Evolutionary conservation across 2,888 invertebrate species (phyloP).

Genomic region (Campaea margaritaria): DNA sequence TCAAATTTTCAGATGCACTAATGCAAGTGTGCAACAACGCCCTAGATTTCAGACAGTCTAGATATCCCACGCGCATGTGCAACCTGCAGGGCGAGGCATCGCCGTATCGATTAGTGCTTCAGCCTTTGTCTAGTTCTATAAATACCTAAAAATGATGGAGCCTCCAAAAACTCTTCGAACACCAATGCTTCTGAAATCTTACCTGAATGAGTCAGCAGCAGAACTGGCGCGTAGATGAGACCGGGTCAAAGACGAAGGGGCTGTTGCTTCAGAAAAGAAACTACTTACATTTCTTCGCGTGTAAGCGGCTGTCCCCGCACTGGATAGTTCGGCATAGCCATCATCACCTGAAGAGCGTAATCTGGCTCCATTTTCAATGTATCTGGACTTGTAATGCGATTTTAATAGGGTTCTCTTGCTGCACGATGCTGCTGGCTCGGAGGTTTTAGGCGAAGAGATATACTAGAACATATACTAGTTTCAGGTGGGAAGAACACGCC

Average conservation of each 20-base stretch:
- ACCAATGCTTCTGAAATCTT: background rate
- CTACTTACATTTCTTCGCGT: constrained; percentile 16
- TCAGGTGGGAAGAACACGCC: background rate
- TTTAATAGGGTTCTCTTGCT: background rate
- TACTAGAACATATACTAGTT: background rate
- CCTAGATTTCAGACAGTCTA: background rate
- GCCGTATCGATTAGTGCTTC: constrained; percentile 2
- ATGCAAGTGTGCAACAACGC: background rate
- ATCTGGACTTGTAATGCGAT: background rate
- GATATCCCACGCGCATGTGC: constrained; percentile 26
- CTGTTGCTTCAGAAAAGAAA: no score
- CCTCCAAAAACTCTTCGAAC: background rate
- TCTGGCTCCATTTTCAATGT: background rate
- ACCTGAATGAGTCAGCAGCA: no score
- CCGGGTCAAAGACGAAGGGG: background rate
- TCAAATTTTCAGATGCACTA: background rate
- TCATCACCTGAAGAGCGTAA: background rate
- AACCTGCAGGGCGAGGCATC: constrained; percentile 9
- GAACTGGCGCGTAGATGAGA: background rate
- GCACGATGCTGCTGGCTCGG: background rate
- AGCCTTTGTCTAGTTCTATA: constrained; percentile 2
- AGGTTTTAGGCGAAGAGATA: background rate
- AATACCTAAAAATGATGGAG: background rate
- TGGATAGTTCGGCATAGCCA: background rate
- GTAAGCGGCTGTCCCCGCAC: background rate